Evolutionary conservation across 2,113 vertebrate species (phyloP).

Genomic region (Burhinus bistriatus): DNA sequence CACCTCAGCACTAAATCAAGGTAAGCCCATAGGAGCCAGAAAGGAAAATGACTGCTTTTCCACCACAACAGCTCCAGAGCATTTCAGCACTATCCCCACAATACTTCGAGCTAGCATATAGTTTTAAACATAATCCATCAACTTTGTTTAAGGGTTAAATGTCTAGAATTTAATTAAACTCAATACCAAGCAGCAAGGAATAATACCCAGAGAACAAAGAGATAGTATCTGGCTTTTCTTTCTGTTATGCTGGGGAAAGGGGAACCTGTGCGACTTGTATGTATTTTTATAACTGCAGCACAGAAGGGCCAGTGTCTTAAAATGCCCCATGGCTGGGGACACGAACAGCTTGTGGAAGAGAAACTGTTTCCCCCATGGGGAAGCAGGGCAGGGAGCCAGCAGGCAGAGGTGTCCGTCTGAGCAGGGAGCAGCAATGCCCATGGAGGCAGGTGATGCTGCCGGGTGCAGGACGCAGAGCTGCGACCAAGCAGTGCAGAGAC

Average conservation of each 20-base stretch:
- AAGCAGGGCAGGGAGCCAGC: neutral
- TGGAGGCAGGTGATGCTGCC: neutral
- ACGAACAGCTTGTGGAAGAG: neutral
- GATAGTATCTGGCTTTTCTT: neutral
- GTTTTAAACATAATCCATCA: conserved; percentile 5
- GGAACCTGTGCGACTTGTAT: neutral
- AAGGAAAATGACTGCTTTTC: neutral
- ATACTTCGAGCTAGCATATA: neutral
- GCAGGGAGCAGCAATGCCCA: neutral
- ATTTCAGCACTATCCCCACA: neutral
- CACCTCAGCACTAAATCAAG: neutral
- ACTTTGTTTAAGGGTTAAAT: neutral
- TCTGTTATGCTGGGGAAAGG: neutral
- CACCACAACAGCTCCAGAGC: neutral
- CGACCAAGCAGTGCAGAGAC: neutral
- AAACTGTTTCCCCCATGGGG: too few species aligned
- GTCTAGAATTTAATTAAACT: conserved; percentile 36
- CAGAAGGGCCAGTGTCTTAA: neutral
- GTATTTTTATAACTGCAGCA: neutral
- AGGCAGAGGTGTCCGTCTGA: neutral
- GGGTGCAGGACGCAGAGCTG: neutral
- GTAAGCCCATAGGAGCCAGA: neutral
- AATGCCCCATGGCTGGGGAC: neutral
- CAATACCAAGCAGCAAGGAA: neutral
- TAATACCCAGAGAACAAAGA: conserved; percentile 6